Evolutionary conservation across 1,140 invertebrate genomes (phyloP).

Genomic region (Hypothenemus hampei): DNA sequence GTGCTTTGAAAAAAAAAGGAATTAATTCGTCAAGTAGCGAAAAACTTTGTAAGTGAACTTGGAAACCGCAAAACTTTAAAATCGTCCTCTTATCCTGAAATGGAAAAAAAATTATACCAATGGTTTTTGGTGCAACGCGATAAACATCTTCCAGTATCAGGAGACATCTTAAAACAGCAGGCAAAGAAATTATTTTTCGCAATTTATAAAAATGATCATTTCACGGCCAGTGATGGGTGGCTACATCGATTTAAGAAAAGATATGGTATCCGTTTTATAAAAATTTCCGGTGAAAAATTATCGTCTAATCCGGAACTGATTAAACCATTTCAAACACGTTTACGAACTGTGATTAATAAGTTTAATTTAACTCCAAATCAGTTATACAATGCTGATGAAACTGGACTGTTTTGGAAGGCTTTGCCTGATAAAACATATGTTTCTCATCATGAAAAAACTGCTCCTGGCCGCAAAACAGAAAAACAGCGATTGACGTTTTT

Average conservation of each 20-base stretch:
- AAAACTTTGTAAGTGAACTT: too few relatives aligned
- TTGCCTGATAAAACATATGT: constrained; percentile 34
- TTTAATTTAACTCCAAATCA: constrained; percentile 26
- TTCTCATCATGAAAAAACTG: constrained; percentile 33
- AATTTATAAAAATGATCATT: too few relatives aligned
- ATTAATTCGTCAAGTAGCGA: too few relatives aligned
- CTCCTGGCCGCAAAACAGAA: constrained; percentile 36
- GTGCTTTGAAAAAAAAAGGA: too few relatives aligned
- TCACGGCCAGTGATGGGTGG: constrained; percentile 17
- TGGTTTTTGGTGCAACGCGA: too few relatives aligned
- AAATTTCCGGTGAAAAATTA: constrained; percentile 19
- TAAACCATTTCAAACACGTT: not conserved
- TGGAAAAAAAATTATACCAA: too few relatives aligned
- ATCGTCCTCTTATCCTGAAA: too few relatives aligned
- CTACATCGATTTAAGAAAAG: constrained; percentile 17
- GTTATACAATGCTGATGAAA: constrained; percentile 46
- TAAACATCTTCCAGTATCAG: too few relatives aligned
- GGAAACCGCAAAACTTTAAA: too few relatives aligned
- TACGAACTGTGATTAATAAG: too few relatives aligned
- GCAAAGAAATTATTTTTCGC: too few relatives aligned
- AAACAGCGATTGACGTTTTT: constrained; percentile 37
- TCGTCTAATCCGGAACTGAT: not conserved
- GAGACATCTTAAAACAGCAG: too few relatives aligned
- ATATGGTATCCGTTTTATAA: constrained; percentile 15
- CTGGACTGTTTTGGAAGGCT: constrained; percentile 28